These are phyloP conservation scores for Buathra laborator DNA, from an alignment of 2,888 invertebrate species.

Conservation along the genomic window DNA sequence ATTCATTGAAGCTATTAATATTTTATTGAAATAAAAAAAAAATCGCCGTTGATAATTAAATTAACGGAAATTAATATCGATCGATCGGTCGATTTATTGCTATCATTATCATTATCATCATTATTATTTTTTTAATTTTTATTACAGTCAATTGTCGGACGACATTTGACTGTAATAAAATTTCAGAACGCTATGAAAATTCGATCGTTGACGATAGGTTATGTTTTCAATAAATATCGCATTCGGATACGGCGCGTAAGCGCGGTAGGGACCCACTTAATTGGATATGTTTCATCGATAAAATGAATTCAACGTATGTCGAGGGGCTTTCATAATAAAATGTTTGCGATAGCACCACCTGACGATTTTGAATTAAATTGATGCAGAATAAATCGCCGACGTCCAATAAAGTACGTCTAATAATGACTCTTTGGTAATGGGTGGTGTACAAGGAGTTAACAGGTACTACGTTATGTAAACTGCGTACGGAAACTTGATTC, in stretches of 20 bases:
- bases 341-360: not conserved
- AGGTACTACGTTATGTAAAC: conserved; percentile 61
- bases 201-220: not conserved
- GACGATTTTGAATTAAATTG: conserved; percentile 44
- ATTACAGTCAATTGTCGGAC: too few relatives aligned
- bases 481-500: conserved; percentile 67
- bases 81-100: not conserved
- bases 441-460: conserved; percentile 63
- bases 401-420: conserved; percentile 63
- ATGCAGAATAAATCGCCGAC: conserved; percentile 58
- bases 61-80: not conserved
- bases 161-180: too few relatives aligned
- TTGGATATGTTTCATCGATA: conserved; percentile 26
- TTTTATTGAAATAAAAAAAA: too few relatives aligned
- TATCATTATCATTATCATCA: too few relatives aligned
- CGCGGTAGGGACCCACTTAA: conserved; percentile 10
- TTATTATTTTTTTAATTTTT: too few relatives aligned
- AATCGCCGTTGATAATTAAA: not conserved
- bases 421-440: conserved; percentile 67
- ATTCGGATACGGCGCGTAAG: not conserved
- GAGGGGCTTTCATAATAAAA: conserved; percentile 47
- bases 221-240: not conserved
- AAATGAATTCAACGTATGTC: conserved; percentile 47
- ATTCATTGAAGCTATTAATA: too few relatives aligned
- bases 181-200: not conserved